Percentiles rank a stretch among this genome's conserved stretches.
phyloP scores from a whole-genome alignment of 2,888 invertebrate genomes.

The Halocaridina rubra region DNA sequence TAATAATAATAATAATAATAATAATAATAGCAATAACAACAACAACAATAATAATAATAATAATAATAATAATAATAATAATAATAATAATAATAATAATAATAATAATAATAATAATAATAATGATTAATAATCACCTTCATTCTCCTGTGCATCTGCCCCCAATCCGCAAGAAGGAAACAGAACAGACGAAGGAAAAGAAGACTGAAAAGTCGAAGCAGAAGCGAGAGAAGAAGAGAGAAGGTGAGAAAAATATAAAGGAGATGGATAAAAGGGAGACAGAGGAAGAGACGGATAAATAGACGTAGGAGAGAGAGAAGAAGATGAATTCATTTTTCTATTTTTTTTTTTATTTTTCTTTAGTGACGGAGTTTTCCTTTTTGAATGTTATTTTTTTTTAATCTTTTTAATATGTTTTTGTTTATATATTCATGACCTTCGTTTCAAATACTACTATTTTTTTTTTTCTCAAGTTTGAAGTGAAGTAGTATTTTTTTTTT shows the following conservation, averaged over 20 bases:
- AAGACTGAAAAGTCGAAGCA: neutral
- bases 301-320: neutral
- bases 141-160: neutral
- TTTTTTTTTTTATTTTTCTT: too few relatives aligned
- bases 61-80: neutral
- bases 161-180: constrained; percentile 26
- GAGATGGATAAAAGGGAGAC: constrained; percentile 33
- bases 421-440: too few relatives aligned
- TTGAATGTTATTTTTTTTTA: too few relatives aligned
- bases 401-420: too few relatives aligned
- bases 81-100: too few relatives aligned
- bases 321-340: too few relatives aligned
- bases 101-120: neutral
- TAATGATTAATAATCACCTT: constrained; percentile 10
- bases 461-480: too few relatives aligned
- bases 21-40: too few relatives aligned
- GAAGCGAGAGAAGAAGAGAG: constrained; percentile 16
- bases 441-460: too few relatives aligned
- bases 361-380: too few relatives aligned
- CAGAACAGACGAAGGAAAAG: constrained; percentile 6
- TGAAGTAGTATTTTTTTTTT: too few relatives aligned
- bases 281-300: constrained; percentile 1
- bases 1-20: too few relatives aligned
- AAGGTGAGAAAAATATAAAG: constrained; percentile 24
- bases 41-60: neutral